Evolutionary conservation across 1,140 invertebrate species (phyloP), one percentile per base, ranked within the genome.

Genomic region (Ephestia elutella): DNA sequence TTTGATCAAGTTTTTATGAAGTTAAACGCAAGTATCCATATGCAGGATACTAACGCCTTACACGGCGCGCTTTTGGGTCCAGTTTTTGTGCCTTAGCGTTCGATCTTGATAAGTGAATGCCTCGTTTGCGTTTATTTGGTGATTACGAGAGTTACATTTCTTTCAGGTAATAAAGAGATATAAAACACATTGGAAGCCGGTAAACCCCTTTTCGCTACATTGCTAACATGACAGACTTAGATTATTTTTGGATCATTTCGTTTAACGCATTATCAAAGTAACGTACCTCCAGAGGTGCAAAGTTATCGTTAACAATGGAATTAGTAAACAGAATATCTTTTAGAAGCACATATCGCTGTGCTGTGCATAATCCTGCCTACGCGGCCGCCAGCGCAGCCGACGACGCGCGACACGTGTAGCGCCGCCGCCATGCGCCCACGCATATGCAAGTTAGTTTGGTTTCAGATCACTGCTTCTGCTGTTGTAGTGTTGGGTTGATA

Each of bases 71-170:
- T 54, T 71, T 62, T 63, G 57, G 57, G 69, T 65, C 82, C 54
- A 77, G 82, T 84, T 87, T 83, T 75, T 78, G 66, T 71, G 73
- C 75, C 72, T 80, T n/a, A n/a, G 62, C 80, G 81, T 83, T 75
- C 70, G 75, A 82, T 87, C 78, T 76, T 70, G 73, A 78, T 77
- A 80, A 80, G 69, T 67, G 54, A 50, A 58, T 64, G 63, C 63
- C 71, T 77, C 70, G 71, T 78, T 76, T 77, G 71, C 72, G 71
- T 78, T 74, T 57, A 64, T 63, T 77, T 60, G 63, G 60, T 63
- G 38, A 44, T 15, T 44, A 44, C 15, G 15, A 15, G 5, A 10
- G 32, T 9, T 44, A 15, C n/a, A 15, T n/a, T 44, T 15, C 15
- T 10, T n/a, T 44, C n/a, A 4, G 5, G 13, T 15, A 15, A n/a